Percentiles rank a stretch among this genome's conserved stretches.
Conservation (phyloP, 1,140 invertebrate species). For the Hirudo medicinalis region DNA sequence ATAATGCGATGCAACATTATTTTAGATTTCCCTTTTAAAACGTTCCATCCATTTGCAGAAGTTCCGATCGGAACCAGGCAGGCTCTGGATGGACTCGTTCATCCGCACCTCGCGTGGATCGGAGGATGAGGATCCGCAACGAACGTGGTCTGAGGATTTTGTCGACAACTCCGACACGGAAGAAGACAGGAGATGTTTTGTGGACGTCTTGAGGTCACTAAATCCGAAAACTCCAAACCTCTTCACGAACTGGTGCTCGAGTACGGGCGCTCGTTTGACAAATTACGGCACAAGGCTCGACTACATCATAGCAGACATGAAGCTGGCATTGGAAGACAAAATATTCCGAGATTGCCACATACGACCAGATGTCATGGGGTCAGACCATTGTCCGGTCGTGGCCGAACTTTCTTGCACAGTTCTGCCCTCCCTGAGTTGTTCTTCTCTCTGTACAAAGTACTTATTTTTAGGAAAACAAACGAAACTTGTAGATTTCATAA, state of each 20-base stretch:
- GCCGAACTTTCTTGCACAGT: constrained; percentile 33
- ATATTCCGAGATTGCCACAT: constrained; percentile 37
- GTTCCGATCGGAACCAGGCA: constrained; percentile 32
- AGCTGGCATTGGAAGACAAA: constrained; percentile 29
- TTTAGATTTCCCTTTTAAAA: constrained; percentile 6
- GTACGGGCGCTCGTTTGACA: constrained; percentile 42
- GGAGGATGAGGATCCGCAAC: background rate
- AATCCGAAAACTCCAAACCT: constrained; percentile 41
- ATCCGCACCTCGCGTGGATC: constrained; percentile 21
- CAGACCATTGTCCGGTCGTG: constrained; percentile 50
- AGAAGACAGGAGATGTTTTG: constrained; percentile 31
- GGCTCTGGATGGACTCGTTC: constrained; percentile 41
- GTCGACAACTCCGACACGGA: background rate
- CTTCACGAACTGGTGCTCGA: constrained; percentile 48
- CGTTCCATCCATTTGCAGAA: constrained; percentile 28
- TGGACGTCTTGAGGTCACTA: constrained; percentile 46
- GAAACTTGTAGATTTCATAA: constrained; percentile 43
- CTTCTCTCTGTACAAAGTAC: constrained; percentile 42
- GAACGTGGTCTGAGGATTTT: background rate
- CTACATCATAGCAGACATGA: constrained; percentile 44
- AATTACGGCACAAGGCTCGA: constrained; percentile 50
- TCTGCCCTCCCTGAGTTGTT: constrained; percentile 33
- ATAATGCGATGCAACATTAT: constrained; percentile 3
- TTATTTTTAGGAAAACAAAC: constrained; percentile 47
- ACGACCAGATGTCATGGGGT: constrained; percentile 44